A percentile compares a stretch with the other conserved stretches of the same genome.
These are phyloP conservation scores for Dendrolimus punctatus DNA, from an alignment of 1,140 invertebrate species.

Conservation along the genomic window DNA sequence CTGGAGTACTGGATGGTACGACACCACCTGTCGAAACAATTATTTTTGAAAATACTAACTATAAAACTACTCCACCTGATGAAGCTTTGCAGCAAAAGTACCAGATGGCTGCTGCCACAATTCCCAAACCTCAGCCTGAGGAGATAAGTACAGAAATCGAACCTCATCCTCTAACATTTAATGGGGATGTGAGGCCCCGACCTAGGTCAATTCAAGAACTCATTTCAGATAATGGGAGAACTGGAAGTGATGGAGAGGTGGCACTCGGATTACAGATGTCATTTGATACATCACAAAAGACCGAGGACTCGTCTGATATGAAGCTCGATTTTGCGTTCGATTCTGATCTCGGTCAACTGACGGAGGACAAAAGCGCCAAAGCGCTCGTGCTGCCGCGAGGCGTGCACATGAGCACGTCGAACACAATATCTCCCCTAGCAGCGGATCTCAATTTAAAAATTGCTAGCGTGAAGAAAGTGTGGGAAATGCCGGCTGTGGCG, in stretches of 20 bases:
- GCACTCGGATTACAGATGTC: constrained; percentile 54
- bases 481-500: constrained; percentile 79
- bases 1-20: constrained; percentile 77
- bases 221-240: constrained; percentile 53
- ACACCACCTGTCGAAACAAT: constrained; percentile 89
- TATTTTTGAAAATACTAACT: constrained; percentile 94
- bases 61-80: constrained; percentile 76
- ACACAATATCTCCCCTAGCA: constrained; percentile 66
- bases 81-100: constrained; percentile 77
- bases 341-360: constrained; percentile 82
- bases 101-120: constrained; percentile 59
- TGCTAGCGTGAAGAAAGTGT: constrained; percentile 93
- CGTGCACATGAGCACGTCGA: constrained; percentile 74
- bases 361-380: constrained; percentile 80
- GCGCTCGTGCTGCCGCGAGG: constrained; percentile 76
- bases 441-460: constrained; percentile 96
- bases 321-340: constrained; percentile 94
- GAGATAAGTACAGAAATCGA: constrained; percentile 55
- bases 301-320: constrained; percentile 88
- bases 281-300: constrained; percentile 71
- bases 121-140: constrained; percentile 50
- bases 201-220: constrained; percentile 63
- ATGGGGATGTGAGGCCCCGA: constrained; percentile 52
- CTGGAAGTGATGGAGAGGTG: constrained; percentile 40
- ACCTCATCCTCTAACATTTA: constrained; percentile 47